These are phyloP conservation scores for Pantala flavescens DNA, from an alignment of 1,140 invertebrate genomes.

Conservation along the genomic window DNA sequence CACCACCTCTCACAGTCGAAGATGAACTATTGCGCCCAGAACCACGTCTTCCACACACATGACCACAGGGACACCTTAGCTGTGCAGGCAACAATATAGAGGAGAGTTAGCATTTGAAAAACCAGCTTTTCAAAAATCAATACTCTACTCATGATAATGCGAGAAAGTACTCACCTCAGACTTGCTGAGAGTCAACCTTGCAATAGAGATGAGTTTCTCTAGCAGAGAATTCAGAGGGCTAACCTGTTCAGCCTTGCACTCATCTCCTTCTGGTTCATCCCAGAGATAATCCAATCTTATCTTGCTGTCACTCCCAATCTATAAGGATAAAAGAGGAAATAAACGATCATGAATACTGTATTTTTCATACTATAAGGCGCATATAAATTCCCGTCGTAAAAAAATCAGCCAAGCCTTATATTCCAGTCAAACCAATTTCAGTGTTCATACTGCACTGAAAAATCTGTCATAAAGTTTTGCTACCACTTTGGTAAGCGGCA, in stretches of 20 bases:
- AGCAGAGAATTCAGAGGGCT: conserved; percentile 32
- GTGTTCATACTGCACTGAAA: no score
- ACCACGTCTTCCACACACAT: conserved; percentile 34
- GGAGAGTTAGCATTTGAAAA: neutral
- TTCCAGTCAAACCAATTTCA: no score
- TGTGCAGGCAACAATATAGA: conserved; percentile 13
- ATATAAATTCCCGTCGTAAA: no score
- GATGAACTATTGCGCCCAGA: neutral
- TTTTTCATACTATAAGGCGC: no score
- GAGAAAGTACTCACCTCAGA: conserved; percentile 8
- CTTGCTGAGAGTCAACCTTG: conserved; percentile 31
- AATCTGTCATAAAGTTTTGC: no score
- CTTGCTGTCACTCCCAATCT: conserved; percentile 71
- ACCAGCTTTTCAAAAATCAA: no score
- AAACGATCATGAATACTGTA: conserved; percentile 16
- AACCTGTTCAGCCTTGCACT: conserved; percentile 31
- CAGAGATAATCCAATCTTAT: conserved; percentile 75
- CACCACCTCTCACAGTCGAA: neutral
- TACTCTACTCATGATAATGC: conserved; percentile 28
- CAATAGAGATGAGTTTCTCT: conserved; percentile 49
- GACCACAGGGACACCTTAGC: conserved; percentile 39
- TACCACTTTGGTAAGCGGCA: no score
- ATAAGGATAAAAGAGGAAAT: conserved; percentile 24
- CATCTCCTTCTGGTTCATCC: conserved; percentile 39
- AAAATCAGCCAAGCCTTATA: no score